Evolutionary conservation across 2,888 invertebrate species (phyloP), one percentile per base, ranked within the genome.

Genomic region (Drosophila neoperkinsi): DNA sequence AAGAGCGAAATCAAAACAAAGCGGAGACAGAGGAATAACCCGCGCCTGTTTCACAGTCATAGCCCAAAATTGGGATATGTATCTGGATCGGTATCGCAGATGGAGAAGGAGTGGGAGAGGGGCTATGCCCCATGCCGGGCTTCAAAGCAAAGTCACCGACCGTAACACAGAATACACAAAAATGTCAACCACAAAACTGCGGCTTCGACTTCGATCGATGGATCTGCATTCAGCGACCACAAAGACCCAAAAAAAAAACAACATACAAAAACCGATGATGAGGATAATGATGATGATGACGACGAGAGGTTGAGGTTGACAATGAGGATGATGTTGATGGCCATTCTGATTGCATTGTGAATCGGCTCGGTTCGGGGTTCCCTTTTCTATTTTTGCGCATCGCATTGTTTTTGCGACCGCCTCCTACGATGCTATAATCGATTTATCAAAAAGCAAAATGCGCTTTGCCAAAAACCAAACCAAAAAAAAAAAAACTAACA

Each of bases 371-470:
- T 69, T 43, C 53, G 55, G 61, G 50, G 36, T 65, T 74, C 57
- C 60, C 31, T 58, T 58, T 65, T 65, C 64, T 71, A 63, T 71
- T 66, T 75, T 71, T 81, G 62, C 74, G 51, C 63, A 60, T 74
- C 50, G 76, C 72, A 74, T 81, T 81, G 79, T 88, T 84, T 83
- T 85, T 85, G 64, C 69, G 73, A 77, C 71, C 73, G 85, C 85
- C 88, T 84, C 88, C 86, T 86, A 81, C 80, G 81, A 86, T 83
- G 89, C 84, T 83, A 82, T 91, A 91, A 90, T 91, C 90, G 91
- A 91, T 91, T 91, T 91, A 91, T 90, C 84, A 91, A 91, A 86
- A 80, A 66, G 60, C 71, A 75, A 80, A 84, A 88, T 83, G 71
- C 82, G 86, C 77, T 85, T 88, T 82, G 86, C 75, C 58, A 74